Conservation (phyloP, 2,797 vertebrate species). For the Gorsachius magnificus region DNA sequence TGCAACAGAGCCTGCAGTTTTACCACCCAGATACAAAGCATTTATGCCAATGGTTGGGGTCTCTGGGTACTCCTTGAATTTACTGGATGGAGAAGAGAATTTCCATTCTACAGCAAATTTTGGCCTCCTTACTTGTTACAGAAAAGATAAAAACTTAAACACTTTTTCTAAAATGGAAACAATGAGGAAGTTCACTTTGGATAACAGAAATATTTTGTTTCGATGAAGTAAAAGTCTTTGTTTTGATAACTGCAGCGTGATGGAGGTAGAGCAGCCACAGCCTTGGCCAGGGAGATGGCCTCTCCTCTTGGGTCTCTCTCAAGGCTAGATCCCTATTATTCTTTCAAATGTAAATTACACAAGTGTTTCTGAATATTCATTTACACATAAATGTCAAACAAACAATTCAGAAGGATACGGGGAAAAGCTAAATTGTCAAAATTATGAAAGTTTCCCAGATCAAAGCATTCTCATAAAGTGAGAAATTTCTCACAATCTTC, state of each 20-base stretch:
- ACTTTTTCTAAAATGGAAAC: background rate
- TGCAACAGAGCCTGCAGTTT: background rate
- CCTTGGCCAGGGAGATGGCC: background rate
- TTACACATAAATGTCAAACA: background rate
- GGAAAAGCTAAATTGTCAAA: background rate
- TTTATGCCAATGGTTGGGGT: background rate
- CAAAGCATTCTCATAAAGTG: background rate
- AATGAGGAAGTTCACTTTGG: background rate
- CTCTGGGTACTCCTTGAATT: background rate
- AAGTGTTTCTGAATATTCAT: background rate
- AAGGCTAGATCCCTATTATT: background rate
- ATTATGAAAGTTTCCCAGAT: fast-evolving
- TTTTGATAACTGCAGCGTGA: background rate
- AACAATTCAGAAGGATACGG: background rate
- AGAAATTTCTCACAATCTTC: background rate
- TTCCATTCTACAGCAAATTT: background rate
- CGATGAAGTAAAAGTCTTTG: background rate
- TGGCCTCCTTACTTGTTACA: background rate
- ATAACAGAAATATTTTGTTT: background rate
- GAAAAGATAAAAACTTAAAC: background rate
- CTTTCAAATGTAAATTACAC: background rate
- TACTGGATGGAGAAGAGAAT: background rate
- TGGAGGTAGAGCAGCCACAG: background rate
- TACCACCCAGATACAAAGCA: background rate
- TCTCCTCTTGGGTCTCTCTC: background rate